Conservation (phyloP, 2,797 vertebrate species). For the Acropternis orthonyx region DNA sequence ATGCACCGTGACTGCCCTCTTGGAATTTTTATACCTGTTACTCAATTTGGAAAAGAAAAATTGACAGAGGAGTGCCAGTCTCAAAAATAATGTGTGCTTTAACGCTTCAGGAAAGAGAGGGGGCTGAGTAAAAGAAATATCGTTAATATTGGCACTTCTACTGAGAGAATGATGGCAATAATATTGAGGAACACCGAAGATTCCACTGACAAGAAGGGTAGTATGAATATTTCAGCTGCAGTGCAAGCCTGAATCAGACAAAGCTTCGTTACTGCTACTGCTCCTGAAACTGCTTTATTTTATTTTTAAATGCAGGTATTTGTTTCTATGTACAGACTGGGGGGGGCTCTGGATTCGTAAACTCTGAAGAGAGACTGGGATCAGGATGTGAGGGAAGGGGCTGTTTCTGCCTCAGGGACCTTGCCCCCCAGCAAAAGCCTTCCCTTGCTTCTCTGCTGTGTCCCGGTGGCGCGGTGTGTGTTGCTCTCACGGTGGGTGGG, state of each 20-base stretch:
- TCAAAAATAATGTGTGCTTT: neutral
- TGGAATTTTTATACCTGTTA: neutral
- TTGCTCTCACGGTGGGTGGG: fast-evolving
- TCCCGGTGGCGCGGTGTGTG: neutral
- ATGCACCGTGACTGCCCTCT: neutral
- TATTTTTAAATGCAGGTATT: neutral
- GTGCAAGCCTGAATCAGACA: neutral
- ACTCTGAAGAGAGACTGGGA: neutral
- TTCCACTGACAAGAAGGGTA: neutral
- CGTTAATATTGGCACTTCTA: neutral
- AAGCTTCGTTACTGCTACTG: neutral
- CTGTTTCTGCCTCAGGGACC: too few species aligned
- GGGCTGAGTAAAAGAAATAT: neutral
- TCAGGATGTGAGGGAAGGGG: neutral
- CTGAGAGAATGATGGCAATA: neutral
- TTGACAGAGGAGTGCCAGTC: neutral
- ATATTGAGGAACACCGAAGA: neutral
- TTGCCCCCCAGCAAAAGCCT: neutral
- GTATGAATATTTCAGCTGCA: neutral
- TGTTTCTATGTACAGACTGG: neutral
- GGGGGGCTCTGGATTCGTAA: neutral
- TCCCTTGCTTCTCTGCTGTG: neutral
- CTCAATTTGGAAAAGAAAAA: neutral
- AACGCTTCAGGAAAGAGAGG: neutral
- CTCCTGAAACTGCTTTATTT: neutral